Base-by-base conservation (phyloP, 2,113 vertebrate genomes). In the Micromys minutus region DNA sequence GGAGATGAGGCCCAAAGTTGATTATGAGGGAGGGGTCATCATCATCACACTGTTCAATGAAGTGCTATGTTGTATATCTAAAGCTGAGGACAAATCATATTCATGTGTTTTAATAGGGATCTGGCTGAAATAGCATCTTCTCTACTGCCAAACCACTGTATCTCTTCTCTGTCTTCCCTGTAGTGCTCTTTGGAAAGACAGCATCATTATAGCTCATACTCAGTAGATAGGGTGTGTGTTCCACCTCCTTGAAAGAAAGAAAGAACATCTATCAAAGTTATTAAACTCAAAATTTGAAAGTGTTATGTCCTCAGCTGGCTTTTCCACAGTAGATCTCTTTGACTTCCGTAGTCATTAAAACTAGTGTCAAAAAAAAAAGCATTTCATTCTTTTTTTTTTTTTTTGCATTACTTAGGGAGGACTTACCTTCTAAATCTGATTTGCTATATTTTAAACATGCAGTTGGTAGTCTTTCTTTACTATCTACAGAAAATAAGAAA, bases 371-470 rank as follows among this genome's bases (percentile, higher is more conserved):
- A 69, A 90, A 88, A 22, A 6, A 39, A 92, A 67, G 52, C 76
- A 87, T 36, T 34, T n/a, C 4, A 29, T 52, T 93, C 11, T 1
- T 12, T 92, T 94, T 83, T 52, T 93, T 8, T 1, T 12, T 92
- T 94, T 83, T 95, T 85, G 24, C 36, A 90, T 90, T 80, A 61
- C 39, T 59, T 92, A 85, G 52, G 63, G 31, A 92, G 47, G 19
- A 3, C 22, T 39, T 84, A 34, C 12, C 52, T 29, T 79, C 42
- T 90, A 92, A 85, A 90, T 15, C 39, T 71, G 45, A 94, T 89
- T 94, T 72, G 29, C 52, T 97, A 81, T 34, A 55, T 74, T 90
- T 95, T 71, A 92, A 94, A 85, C 57, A 63, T 52, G 72, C 47
- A 61, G 77, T 45, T 85, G 93, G 42, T 57, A 39, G 26, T 89